Conservation (phyloP, 2,888 invertebrate species). For the Drosophila bunnanda region DNA sequence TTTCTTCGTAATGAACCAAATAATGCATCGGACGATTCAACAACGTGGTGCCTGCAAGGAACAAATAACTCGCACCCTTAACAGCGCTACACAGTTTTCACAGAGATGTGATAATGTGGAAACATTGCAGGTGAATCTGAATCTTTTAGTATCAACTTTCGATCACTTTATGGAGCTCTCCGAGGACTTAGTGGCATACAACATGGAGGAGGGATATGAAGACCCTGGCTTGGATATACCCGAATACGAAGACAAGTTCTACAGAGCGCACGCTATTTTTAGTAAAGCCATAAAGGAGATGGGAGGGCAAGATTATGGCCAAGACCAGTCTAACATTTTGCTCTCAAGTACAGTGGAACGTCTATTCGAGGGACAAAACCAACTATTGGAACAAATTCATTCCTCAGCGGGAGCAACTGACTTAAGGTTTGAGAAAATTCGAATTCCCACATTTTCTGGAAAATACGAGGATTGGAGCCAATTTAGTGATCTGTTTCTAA, state of each 20-base stretch:
- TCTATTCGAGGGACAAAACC: neutral
- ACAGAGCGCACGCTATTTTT: neutral
- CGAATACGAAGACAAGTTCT: neutral
- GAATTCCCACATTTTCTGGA: neutral
- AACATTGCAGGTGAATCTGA: neutral
- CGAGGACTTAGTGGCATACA: neutral
- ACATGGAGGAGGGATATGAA: neutral
- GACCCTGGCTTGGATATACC: neutral
- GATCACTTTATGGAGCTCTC: neutral
- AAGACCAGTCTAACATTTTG: neutral
- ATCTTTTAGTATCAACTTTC: neutral
- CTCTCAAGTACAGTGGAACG: neutral
- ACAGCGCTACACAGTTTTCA: neutral
- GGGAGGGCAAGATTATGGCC: neutral
- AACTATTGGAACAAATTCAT: neutral
- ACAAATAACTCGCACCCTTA: neutral
- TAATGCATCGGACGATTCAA: neutral
- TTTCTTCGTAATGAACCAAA: no score
- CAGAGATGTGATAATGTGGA: neutral
- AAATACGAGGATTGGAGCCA: neutral
- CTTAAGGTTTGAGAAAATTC: neutral
- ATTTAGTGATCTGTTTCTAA: no score
- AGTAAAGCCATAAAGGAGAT: neutral
- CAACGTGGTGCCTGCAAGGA: neutral
- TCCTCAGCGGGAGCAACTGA: neutral